Base-by-base conservation (phyloP, 2,113 vertebrate species). In the Glaucomys volans region DNA sequence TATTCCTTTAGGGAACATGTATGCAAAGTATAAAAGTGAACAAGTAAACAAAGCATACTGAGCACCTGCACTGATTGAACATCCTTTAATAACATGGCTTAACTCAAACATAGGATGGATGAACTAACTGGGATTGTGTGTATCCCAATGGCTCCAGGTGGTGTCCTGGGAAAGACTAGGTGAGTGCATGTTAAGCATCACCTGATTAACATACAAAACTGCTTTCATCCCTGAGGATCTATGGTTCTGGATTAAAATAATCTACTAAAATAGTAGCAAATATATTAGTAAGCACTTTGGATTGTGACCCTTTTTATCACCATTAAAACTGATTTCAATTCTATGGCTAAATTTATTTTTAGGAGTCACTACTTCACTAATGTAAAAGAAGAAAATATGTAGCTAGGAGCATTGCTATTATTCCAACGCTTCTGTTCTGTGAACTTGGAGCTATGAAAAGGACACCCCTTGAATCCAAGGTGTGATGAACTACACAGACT, bases 401-500 rank as follows among this genome's bases (percentile, higher is more conserved):
- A 90, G 50, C 50, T 87, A 82, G 72, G 80, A 91, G 69, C 81
- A 96, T 2, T 87, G 50, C 10, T 26, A 84, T 87, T 83, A 79
- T 72, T 88, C 71, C 47, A 44, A 47, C 81, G 54, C 30, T 71
- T 79, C 87, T 96, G 57, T 75, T 91, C 40, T 81, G 54, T 50
- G 71, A 92, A 93, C 75, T 13, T 74, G 35, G 50, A 84, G 67
- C 76, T 75, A 87, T 47, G 67, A 66, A 95, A 80, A 81, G 11
- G 74, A 87, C 28, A 87, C 4, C 26, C 83, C 72, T 57, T 66
- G 79, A 91, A 59, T 81, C 26, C 47, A 83, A 69, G 59, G 64
- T 77, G 80, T 62, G 88, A 92, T 67, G 44, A 97, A 94, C 71
- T 81, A 42, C 35, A 66, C 0, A 94, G 75, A 94, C 67, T 95